Evolutionary conservation across 2,888 invertebrate genomes (phyloP).

Genomic region (Epicampocera succincta): DNA sequence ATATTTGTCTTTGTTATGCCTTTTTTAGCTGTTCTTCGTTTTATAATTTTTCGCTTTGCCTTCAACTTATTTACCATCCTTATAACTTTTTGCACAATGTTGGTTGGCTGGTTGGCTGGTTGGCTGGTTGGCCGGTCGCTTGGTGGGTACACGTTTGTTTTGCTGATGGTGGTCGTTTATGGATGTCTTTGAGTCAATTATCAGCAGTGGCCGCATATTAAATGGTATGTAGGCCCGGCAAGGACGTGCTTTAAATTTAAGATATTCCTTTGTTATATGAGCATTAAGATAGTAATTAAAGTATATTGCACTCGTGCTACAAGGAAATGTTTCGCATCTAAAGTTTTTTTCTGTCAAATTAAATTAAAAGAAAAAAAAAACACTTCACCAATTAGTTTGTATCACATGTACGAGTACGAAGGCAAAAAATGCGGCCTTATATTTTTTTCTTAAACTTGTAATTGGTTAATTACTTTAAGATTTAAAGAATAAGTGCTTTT

Average conservation of each 20-base stretch:
- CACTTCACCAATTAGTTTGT: neutral
- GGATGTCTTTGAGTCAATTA: constrained; percentile 57
- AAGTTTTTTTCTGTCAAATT: neutral
- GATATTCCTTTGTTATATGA: constrained; percentile 20
- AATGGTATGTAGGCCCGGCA: constrained; percentile 42
- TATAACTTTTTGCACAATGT: constrained; percentile 27
- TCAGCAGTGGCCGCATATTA: constrained; percentile 49
- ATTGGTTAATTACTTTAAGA: too few relatives aligned
- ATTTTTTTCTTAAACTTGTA: too few relatives aligned
- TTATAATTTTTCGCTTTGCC: constrained; percentile 22
- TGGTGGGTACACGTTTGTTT: neutral
- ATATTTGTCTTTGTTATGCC: constrained; percentile 37
- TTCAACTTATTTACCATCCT: constrained; percentile 46
- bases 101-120: neutral
- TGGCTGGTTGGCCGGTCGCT: too few relatives aligned
- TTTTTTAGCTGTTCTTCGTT: constrained; percentile 4
- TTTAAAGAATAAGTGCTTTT: too few relatives aligned
- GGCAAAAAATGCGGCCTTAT: too few relatives aligned
- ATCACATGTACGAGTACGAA: too few relatives aligned
- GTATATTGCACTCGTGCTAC: neutral
- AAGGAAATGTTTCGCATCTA: neutral
- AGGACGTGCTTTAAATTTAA: constrained; percentile 54
- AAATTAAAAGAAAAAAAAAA: neutral
- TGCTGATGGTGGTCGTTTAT: constrained; percentile 29
- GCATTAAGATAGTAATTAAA: constrained; percentile 24